Base-by-base conservation (phyloP, 2,797 vertebrate genomes). In the Bovichtus variegatus region DNA sequence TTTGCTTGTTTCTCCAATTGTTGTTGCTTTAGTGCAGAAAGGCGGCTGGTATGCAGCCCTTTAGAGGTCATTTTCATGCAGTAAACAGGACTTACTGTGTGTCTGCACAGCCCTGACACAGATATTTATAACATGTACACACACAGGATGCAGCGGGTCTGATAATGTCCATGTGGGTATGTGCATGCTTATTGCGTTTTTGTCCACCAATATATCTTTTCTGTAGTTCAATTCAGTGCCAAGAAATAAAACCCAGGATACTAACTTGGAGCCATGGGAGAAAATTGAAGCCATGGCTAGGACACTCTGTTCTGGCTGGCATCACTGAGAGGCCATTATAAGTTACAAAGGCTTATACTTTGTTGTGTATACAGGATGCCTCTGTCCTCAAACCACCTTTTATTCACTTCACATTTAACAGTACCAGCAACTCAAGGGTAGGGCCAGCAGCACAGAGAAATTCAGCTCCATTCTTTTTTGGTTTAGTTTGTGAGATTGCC, bases 201-300 rank as follows among this genome's bases (percentile, higher is more conserved):
- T 72, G 55, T 61, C 61, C 75, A 71, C 66, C 76, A 75, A 86
- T 87, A 82, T 71, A 91, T 91, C 81, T 89, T 87, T 67, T 83
- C 71, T 70, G 36, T 57, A 34, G 76, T 80, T 86, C 65, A 66
- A 63, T 72, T 43, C 60, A 40, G 36, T 59, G 68, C 77, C 78
- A 81, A 68, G 61, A 81, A 87, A 86, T 71, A 81, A 84, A 87
- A 85, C 29, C 51, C 71, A 70, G 69, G 67, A 81, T 71, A 51
- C 68, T 71, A 85, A 85, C 82, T 74, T 80, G 69, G 71, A n/a
- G 65, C 83, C 68, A 61, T 55, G 59, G 60, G 66, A 81, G 87
- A 84, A 87, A 88, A 92, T 89, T 89, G 79, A 78, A 92, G 90
- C 72, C 34, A 57, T 59, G 74, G 77, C 73, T 29, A 64, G 84